Evolutionary conservation across 2,888 invertebrate genomes (phyloP).

Genomic region (Polymixis flavicincta): DNA sequence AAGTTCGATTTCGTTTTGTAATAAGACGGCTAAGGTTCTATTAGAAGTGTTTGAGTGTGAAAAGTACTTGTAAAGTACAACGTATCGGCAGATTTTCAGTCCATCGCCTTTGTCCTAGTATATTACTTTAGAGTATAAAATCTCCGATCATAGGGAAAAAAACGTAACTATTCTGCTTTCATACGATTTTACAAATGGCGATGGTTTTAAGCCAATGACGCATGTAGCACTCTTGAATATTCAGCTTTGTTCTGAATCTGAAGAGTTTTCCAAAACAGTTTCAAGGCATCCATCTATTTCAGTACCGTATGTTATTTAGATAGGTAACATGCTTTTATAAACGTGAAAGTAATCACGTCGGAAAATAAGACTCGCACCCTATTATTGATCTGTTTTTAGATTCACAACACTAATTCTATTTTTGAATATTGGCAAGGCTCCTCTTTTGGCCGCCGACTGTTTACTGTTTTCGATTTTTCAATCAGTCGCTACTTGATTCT

Average conservation of each 20-base stretch:
- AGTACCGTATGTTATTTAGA: slow-evolving; percentile 2
- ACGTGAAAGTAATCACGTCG: slow-evolving; percentile 59
- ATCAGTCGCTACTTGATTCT: slow-evolving; percentile 72
- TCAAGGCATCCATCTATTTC: neutral
- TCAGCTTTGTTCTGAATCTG: neutral
- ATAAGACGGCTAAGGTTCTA: neutral
- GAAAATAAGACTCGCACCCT: slow-evolving; percentile 35
- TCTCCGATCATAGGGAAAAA: neutral
- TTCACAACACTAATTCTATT: slow-evolving; percentile 75
- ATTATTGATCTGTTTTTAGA: slow-evolving; percentile 62
- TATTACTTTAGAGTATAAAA: neutral
- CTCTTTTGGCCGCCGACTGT: slow-evolving; percentile 72
- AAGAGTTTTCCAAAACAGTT: neutral
- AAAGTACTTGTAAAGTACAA: neutral
- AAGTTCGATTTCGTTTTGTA: no score
- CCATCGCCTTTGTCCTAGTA: neutral
- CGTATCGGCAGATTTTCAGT: neutral
- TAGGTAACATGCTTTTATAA: slow-evolving; percentile 12
- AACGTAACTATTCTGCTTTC: neutral
- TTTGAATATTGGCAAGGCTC: slow-evolving; percentile 79
- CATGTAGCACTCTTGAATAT: neutral
- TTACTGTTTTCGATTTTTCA: slow-evolving; percentile 69
- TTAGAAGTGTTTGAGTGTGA: neutral
- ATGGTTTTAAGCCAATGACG: neutral
- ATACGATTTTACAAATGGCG: neutral